These are phyloP conservation scores for Enteromius thamalakanensis DNA, from an alignment of 2,797 vertebrate species.

Conservation along the genomic window DNA sequence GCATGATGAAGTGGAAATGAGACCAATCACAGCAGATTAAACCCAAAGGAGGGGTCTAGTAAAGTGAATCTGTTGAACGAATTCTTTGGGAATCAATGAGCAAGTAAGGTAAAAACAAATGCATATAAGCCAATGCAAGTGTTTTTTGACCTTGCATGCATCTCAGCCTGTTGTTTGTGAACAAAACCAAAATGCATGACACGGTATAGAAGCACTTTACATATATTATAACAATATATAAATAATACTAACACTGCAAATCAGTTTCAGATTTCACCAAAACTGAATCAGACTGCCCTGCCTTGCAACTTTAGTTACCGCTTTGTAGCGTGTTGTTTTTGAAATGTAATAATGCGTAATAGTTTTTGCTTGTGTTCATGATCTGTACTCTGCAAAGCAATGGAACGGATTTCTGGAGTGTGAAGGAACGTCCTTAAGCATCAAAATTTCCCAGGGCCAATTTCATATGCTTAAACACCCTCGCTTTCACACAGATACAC, in stretches of 20 bases:
- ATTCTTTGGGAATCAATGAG: no score
- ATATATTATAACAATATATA: neutral
- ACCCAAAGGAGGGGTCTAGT: no score
- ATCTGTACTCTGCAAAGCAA: constrained; percentile 22
- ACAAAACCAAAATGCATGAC: no score
- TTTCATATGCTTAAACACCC: constrained; percentile 29
- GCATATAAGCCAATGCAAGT: no score
- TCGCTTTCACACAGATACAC: constrained; percentile 1
- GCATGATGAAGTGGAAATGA: no score
- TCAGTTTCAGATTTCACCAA: neutral
- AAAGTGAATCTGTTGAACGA: no score
- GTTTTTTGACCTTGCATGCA: no score
- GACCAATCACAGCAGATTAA: no score
- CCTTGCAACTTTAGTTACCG: neutral
- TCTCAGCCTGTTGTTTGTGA: no score
- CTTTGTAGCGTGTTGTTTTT: neutral
- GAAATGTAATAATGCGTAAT: constrained; percentile 24
- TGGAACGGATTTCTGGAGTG: constrained; percentile 37
- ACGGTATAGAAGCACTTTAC: no score
- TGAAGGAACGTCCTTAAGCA: constrained; percentile 30
- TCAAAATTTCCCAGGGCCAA: constrained; percentile 25
- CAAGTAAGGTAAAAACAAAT: no score
- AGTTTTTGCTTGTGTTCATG: neutral
- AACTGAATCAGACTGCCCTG: neutral
- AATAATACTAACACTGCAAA: neutral